Percentiles rank a stretch among this genome's conserved stretches.
These are phyloP conservation scores for Eriosoma lanigerum DNA, from an alignment of 1,140 invertebrate species.

Conservation along the genomic window DNA sequence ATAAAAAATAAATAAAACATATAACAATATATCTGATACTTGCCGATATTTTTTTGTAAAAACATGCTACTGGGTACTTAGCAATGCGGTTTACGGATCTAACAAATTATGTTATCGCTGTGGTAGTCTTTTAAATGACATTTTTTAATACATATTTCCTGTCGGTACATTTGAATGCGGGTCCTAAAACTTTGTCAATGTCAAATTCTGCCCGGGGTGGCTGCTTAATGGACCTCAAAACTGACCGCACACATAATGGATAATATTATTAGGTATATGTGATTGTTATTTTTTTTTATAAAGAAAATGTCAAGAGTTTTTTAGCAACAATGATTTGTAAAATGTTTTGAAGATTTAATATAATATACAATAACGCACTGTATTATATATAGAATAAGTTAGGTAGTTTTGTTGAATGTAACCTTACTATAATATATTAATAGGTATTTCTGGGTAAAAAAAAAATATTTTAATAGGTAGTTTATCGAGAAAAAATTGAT, in stretches of 20 bases:
- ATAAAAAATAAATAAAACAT: neutral
- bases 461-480: no score
- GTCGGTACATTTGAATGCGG: constrained; percentile 21
- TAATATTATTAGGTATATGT: neutral
- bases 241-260: constrained; percentile 46
- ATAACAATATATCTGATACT: neutral
- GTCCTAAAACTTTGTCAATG: constrained; percentile 22
- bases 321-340: neutral
- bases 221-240: constrained; percentile 47
- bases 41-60: neutral
- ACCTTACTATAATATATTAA: no score
- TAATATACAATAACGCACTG: no score
- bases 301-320: neutral
- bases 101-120: constrained; percentile 20
- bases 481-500: no score
- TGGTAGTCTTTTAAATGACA: constrained; percentile 14
- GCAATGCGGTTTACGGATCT: neutral
- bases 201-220: constrained; percentile 29
- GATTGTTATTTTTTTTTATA: constrained; percentile 9
- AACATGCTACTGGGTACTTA: constrained; percentile 32
- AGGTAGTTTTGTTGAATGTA: no score
- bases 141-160: constrained; percentile 23
- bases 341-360: neutral
- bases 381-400: no score
- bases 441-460: no score